phyloP scores from a whole-genome alignment of 2,888 invertebrate species.

The Petrolisthes cinctipes region DNA sequence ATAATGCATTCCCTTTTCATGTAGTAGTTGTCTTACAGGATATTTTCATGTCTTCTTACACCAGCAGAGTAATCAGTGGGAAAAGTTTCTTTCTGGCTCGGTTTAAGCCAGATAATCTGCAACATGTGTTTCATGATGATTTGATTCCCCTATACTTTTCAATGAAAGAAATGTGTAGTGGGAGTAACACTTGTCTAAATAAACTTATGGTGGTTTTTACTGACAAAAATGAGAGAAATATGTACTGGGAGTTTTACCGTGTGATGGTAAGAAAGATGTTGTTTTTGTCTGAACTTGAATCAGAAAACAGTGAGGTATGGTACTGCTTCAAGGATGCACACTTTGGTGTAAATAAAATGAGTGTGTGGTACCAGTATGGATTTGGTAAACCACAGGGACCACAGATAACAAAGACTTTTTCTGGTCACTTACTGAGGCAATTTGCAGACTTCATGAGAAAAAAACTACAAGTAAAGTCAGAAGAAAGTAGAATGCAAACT shows the following conservation, averaged over 20 bases:
- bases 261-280: slow-evolving; percentile 29
- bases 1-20: slow-evolving; percentile 43
- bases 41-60: background rate
- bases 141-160: slow-evolving; percentile 51
- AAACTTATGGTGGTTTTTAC: slow-evolving; percentile 25
- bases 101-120: slow-evolving; percentile 58
- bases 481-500: background rate
- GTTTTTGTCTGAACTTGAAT: slow-evolving; percentile 26
- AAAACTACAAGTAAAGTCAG: background rate
- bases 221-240: slow-evolving; percentile 21
- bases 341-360: slow-evolving; percentile 50
- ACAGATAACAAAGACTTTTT: background rate
- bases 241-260: slow-evolving; percentile 35
- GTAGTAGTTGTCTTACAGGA: slow-evolving; percentile 18
- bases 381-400: slow-evolving; percentile 38
- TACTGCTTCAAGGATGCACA: slow-evolving; percentile 42
- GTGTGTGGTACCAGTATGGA: slow-evolving; percentile 54
- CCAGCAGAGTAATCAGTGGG: slow-evolving; percentile 11
- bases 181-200: background rate
- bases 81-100: slow-evolving; percentile 36
- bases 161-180: slow-evolving; percentile 35
- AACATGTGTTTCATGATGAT: slow-evolving; percentile 59
- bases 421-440: slow-evolving; percentile 26
- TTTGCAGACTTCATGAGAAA: slow-evolving; percentile 28
- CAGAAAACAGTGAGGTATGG: slow-evolving; percentile 10